These are phyloP conservation scores for Babyrousa celebensis DNA, from an alignment of 2,797 vertebrate genomes.

Conservation along the genomic window DNA sequence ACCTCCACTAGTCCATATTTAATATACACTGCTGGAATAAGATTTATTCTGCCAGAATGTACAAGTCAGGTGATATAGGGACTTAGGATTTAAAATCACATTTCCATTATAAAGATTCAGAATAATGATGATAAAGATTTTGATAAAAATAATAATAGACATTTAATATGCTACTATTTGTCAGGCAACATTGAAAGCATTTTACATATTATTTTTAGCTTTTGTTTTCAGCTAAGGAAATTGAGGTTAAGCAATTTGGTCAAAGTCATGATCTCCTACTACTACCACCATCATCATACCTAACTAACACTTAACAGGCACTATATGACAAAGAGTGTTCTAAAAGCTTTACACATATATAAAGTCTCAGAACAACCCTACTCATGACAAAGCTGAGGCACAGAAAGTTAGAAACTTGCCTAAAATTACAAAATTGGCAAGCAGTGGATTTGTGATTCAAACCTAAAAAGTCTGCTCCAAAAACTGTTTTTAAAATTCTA, in stretches of 20 bases:
- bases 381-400: conserved; percentile 31
- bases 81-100: conserved; percentile 20
- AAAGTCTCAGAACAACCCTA: neutral
- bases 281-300: neutral
- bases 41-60: neutral
- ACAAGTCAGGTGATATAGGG: neutral
- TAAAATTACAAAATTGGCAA: conserved; percentile 20
- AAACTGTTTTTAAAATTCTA: conserved; percentile 55
- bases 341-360: neutral
- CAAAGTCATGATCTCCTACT: neutral
- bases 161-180: conserved; percentile 36
- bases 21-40: neutral
- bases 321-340: neutral
- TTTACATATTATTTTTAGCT: conserved; percentile 49
- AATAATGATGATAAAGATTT: neutral
- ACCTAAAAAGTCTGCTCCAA: neutral
- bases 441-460: neutral
- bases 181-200: neutral
- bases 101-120: conserved; percentile 26
- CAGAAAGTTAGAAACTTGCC: conserved; percentile 1
- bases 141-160: neutral
- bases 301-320: conserved; percentile 21
- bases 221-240: conserved; percentile 22
- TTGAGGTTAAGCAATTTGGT: neutral
- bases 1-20: neutral